Conservation (phyloP, 2,797 vertebrate genomes). For the Gambusia yucatana region DNA sequence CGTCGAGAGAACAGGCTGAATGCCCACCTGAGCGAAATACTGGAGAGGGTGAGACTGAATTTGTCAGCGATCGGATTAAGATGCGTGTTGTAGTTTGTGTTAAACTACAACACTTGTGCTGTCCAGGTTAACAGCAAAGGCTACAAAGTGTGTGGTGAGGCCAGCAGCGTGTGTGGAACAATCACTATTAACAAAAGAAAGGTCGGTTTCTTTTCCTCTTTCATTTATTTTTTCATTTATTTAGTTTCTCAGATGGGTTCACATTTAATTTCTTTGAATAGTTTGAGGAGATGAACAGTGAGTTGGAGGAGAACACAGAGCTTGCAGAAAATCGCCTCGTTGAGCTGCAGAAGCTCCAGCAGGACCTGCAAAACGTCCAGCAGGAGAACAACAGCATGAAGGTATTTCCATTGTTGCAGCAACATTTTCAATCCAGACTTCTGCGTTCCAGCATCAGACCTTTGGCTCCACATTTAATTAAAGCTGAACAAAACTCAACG, state of each 20-base stretch:
- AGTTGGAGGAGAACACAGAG: conserved; percentile 95
- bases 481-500: neutral
- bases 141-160: conserved; percentile 96
- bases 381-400: conserved; percentile 92
- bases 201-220: conserved; percentile 71
- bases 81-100: neutral
- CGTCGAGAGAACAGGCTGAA: conserved; percentile 95
- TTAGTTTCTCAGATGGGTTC: neutral
- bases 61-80: neutral
- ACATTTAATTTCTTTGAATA: conserved; percentile 2
- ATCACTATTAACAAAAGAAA: conserved; percentile 97
- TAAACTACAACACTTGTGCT: conserved; percentile 1
- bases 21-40: conserved; percentile 90
- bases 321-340: conserved; percentile 91
- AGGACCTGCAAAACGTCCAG: conserved; percentile 91
- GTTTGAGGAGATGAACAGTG: conserved; percentile 99
- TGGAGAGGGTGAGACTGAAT: conserved; percentile 85
- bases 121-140: conserved; percentile 96
- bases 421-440: neutral
- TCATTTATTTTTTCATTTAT: neutral
- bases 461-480: neutral
- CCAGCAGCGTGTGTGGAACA: conserved; percentile 96
- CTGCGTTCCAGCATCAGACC: neutral
- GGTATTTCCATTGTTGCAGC: conserved; percentile 57
- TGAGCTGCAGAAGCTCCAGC: conserved; percentile 92